These are phyloP conservation scores for Rotaria magnacalcarata DNA, from an alignment of 2,888 invertebrate species.

Conservation along the genomic window DNA sequence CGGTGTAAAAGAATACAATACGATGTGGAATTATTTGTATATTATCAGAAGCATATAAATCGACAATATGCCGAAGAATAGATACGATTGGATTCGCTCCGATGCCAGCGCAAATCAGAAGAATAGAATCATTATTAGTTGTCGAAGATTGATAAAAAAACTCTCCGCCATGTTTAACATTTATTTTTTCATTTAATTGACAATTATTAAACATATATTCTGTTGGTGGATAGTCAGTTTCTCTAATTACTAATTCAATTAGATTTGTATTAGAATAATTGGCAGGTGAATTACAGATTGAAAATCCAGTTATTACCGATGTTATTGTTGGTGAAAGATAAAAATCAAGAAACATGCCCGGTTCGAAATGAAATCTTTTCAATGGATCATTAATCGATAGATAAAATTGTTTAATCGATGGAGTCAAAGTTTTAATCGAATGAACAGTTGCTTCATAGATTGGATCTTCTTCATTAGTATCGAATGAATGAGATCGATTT, in stretches of 20 bases:
- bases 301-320: constrained; percentile 10
- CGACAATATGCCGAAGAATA: background rate
- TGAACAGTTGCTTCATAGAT: constrained; percentile 29
- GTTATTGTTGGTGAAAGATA: constrained; percentile 6
- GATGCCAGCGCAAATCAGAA: constrained; percentile 7
- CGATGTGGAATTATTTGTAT: background rate
- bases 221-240: constrained; percentile 28
- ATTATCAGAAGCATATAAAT: background rate
- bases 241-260: constrained; percentile 19
- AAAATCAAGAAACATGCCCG: background rate
- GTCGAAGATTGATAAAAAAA: background rate
- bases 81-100: constrained; percentile 29
- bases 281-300: constrained; percentile 2
- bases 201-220: background rate
- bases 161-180: background rate
- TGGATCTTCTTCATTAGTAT: background rate
- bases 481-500: constrained; percentile 18
- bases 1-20: background rate
- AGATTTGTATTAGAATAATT: background rate
- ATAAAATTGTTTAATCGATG: constrained; percentile 23
- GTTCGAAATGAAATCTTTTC: background rate
- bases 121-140: background rate
- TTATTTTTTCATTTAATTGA: background rate
- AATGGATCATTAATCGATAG: background rate
- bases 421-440: background rate